Evolutionary conservation across 2,888 invertebrate species (phyloP).

Genomic region (Apodemia zela): DNA sequence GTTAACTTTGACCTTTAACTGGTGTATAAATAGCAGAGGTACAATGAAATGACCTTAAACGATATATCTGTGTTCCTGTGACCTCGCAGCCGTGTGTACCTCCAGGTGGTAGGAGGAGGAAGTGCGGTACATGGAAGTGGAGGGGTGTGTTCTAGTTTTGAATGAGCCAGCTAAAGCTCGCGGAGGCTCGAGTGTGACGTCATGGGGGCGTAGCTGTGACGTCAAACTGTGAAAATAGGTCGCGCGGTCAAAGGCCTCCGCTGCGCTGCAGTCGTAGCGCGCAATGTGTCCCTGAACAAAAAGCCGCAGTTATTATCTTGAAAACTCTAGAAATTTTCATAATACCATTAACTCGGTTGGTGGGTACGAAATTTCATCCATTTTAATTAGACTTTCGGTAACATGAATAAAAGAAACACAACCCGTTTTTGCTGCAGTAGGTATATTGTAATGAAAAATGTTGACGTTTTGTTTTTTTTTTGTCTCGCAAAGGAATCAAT

Average conservation of each 20-base stretch:
- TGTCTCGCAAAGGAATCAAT: too few species aligned
- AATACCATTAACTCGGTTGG: too few species aligned
- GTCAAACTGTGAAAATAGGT: conserved; percentile 66
- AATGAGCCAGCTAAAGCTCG: conserved; percentile 68
- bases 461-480: neutral
- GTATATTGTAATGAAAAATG: neutral
- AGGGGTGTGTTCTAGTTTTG: conserved; percentile 73
- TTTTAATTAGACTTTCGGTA: too few species aligned
- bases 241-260: conserved; percentile 60
- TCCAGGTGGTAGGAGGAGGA: conserved; percentile 36
- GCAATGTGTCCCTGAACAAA: conserved; percentile 33
- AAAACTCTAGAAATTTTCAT: conserved; percentile 7
- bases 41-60: conserved; percentile 52
- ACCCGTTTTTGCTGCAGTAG: too few species aligned
- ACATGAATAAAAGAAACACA: too few species aligned
- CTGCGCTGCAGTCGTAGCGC: conserved; percentile 56
- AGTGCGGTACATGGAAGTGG: conserved; percentile 43
- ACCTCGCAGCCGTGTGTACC: conserved; percentile 42
- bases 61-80: conserved; percentile 40
- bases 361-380: too few species aligned
- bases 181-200: conserved; percentile 68
- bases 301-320: conserved; percentile 20
- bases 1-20: conserved; percentile 42
- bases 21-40: conserved; percentile 45
- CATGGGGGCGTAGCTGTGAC: conserved; percentile 72